phyloP scores from a whole-genome alignment of 2,888 invertebrate genomes.

The Ichneumoninae sp. region DNA sequence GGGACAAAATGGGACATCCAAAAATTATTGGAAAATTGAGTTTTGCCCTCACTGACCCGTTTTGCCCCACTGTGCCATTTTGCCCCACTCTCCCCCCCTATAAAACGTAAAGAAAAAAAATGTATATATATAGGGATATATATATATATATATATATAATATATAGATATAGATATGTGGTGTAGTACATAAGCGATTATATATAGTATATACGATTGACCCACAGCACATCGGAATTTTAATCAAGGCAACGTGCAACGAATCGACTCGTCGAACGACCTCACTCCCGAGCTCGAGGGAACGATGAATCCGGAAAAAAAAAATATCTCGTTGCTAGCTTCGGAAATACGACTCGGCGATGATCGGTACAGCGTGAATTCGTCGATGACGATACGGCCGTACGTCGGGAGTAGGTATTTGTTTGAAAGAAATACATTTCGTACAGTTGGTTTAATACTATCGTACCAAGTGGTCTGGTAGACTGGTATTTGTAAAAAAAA shows the following conservation, averaged over 20 bases:
- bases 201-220: conserved; percentile 16
- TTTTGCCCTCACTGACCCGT: too few species aligned
- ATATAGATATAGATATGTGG: neutral
- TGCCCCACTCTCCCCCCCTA: too few species aligned
- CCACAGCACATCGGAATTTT: conserved; percentile 35
- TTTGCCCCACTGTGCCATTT: too few species aligned
- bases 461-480: neutral
- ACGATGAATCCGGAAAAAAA: neutral
- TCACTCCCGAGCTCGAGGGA: neutral
- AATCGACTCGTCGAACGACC: neutral
- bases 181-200: neutral
- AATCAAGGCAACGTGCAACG: conserved; percentile 32
- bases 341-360: conserved; percentile 15
- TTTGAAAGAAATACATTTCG: neutral
- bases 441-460: neutral
- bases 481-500: neutral
- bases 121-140: neutral
- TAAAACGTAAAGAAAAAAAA: neutral
- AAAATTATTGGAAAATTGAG: too few species aligned
- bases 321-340: conserved; percentile 1
- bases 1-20: too few species aligned
- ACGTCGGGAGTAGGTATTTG: neutral
- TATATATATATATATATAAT: neutral
- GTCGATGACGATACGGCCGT: neutral
- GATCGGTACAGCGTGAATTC: neutral